Conservation (phyloP, 2,888 invertebrate genomes). For the Drosophila maculinotata region DNA sequence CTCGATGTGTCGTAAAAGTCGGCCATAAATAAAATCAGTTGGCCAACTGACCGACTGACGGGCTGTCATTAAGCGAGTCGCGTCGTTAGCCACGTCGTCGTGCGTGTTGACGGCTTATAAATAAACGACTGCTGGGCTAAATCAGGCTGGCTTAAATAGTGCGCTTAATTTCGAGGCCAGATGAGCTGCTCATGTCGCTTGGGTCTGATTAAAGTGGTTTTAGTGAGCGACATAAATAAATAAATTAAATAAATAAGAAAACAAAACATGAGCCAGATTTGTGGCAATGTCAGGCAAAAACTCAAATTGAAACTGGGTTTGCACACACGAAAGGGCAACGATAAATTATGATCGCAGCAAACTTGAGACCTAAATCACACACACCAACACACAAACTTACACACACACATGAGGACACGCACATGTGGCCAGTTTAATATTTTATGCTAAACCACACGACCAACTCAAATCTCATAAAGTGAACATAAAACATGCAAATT, state of each 20-base stretch:
- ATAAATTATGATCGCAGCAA: constrained; percentile 77
- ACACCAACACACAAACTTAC: constrained; percentile 7
- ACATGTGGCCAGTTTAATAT: constrained; percentile 74
- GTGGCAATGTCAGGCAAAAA: constrained; percentile 56
- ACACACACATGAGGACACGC: constrained; percentile 16
- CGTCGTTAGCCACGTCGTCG: constrained; percentile 40
- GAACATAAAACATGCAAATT: constrained; percentile 81
- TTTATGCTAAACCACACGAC: constrained; percentile 76
- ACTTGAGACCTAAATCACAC: constrained; percentile 54
- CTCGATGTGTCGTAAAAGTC: constrained; percentile 68
- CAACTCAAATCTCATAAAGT: constrained; percentile 80
- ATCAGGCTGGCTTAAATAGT: constrained; percentile 44
- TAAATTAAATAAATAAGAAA: constrained; percentile 70
- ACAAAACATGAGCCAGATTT: constrained; percentile 51
- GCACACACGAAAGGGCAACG: constrained; percentile 37
- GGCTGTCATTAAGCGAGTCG: constrained; percentile 57
- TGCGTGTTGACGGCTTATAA: constrained; percentile 60
- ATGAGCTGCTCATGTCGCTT: constrained; percentile 49
- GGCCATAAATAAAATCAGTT: constrained; percentile 69
- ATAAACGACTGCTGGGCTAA: constrained; percentile 29
- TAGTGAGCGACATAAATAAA: constrained; percentile 73
- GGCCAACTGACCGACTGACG: constrained; percentile 39
- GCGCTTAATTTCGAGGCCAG: constrained; percentile 60
- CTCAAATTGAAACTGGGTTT: constrained; percentile 71
- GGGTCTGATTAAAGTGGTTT: constrained; percentile 75